These are phyloP conservation scores for Redunca redunca DNA, from an alignment of 2,113 vertebrate genomes.

Conservation along the genomic window DNA sequence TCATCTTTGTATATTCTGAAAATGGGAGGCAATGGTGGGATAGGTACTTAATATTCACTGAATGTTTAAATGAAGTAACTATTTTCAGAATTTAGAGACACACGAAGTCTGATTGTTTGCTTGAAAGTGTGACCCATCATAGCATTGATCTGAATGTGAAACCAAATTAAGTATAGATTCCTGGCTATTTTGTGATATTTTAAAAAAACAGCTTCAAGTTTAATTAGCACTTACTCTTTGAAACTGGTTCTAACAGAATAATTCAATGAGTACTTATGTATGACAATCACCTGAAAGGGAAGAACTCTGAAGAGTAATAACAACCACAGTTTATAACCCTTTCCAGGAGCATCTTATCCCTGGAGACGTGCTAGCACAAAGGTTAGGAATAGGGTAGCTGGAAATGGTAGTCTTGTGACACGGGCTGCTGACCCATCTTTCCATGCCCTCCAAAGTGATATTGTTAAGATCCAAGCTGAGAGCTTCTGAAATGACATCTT, in stretches of 20 bases:
- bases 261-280: background rate
- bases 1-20: background rate
- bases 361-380: background rate
- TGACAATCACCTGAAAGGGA: background rate
- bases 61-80: background rate
- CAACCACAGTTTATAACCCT: background rate
- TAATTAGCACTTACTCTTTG: background rate
- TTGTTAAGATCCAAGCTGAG: background rate
- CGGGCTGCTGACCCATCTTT: background rate
- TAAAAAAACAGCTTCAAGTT: background rate
- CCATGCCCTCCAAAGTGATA: background rate
- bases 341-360: background rate
- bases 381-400: background rate
- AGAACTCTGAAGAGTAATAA: background rate
- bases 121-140: background rate
- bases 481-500: background rate
- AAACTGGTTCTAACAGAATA: background rate
- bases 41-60: background rate
- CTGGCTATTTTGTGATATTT: background rate
- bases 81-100: background rate
- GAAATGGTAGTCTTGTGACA: background rate
- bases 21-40: background rate
- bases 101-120: background rate
- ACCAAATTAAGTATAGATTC: background rate
- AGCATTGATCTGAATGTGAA: background rate